Base-by-base conservation (phyloP, 2,113 vertebrate genomes). In the Epinephelus lanceolatus region DNA sequence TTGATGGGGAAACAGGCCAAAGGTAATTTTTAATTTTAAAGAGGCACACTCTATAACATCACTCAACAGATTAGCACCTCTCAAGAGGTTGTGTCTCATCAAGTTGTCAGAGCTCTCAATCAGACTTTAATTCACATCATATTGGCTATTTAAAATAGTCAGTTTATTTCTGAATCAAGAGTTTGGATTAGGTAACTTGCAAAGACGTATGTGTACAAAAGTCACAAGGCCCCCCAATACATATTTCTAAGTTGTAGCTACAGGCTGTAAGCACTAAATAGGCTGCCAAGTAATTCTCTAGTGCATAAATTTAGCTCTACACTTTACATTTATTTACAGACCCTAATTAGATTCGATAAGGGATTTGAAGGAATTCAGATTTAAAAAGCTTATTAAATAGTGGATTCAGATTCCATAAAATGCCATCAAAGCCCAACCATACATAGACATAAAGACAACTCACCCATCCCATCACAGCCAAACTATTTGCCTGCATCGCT, bases 291-390 rank as follows among this genome's bases (percentile, higher is more conserved):
- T 19, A 63, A 40, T 11, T 45, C 42, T 45, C 9, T 10, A 45
- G 42, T 40, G 21, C 33, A 42, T 4, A 23, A 56, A 23, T 40
- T 47, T 10, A 47, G 13, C 23, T 18, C 14, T 66, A 37, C 6
- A 37, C 42, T 25, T 19, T 30, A 21, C 13, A 57, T 47, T 19
- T 60, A 18, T 71, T 72, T 47, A 45, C 37, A 7, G 5, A 56
- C 2, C 14, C 37, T n/a, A 19, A 37, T 53, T 18, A 27, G 49
- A 76, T 27, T 76, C 11, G 10, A 66, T 65, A 76, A 55, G 47
- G 14, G 47, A 75, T 75, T 62, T 62, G 19, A 65, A 76, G 55
- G 18, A 25, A 65, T 76, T 42, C 30, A 19, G 30, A 65, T 76
- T 25, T 13, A 62, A 19, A 37, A 73, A 53, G 30, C 21, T 75